Base-by-base conservation (phyloP, 2,797 vertebrate species). In the Galagoides demidoff region DNA sequence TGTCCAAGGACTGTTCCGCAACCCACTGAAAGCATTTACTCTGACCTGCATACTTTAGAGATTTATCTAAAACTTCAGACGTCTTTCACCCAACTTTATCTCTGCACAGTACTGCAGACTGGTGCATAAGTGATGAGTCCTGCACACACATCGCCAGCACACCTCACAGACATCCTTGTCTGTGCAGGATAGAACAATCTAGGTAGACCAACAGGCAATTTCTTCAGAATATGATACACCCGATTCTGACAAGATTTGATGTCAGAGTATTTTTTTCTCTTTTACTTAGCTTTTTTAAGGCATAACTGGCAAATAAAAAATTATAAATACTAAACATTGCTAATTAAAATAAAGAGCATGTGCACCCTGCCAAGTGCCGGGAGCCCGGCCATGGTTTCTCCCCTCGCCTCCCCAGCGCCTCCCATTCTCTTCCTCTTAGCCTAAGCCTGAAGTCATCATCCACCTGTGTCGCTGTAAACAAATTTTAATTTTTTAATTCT, bases 351-450 rank as follows among this genome's bases (percentile, higher is more conserved):
- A 71, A 71, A 27, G 31, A 81, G 1, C 2, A 68, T 8, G 45
- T 1, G 2, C 7, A 16, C 27, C 25, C 31, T 64, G 16, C 7
- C 11, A 37, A 39, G 9, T 22, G 3, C 78, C 12, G n/a, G 8
- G 39, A 83, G 10, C 17, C 6, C 66, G 45, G 66, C 74, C 61
- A 45, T 66, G 74, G 52, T 73, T 19, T 12, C 23, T 71, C 71
- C 19, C 2, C 68, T 5, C 0, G n/a, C 2, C 3, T 3, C 37
- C 14, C 64, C 27, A 29, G 12, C 3, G 39, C 49, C 31, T n/a
- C 9, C 2, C 4, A 64, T 3, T 31, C 9, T 17, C 3, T 59
- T 64, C 39, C 22, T 71, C 4, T 45, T 3, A 1, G 55, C 4
- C 8, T 78, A n/a, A 14, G 63, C 22, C 23, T 71, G 31, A 57